A percentile compares a stretch with the other conserved stretches of the same genome.
Conservation (phyloP, 2,797 vertebrate genomes). For the Alfaro cultratus region DNA sequence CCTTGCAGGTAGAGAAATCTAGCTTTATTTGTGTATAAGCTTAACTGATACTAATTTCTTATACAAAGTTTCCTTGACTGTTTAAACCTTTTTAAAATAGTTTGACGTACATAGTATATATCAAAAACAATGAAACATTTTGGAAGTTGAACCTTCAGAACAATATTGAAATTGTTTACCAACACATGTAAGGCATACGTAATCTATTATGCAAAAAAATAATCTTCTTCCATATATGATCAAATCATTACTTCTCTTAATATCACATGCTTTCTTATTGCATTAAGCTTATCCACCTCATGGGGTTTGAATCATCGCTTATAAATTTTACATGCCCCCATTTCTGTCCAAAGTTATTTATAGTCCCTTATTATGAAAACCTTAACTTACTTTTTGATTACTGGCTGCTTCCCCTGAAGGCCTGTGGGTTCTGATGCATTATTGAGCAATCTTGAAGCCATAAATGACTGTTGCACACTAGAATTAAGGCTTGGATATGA, state of each 20-base stretch:
- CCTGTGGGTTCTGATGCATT: conserved; percentile 76
- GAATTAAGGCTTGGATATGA: conserved; percentile 53
- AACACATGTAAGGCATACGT: neutral
- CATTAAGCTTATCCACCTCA: conserved; percentile 52
- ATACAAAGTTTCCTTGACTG: conserved; percentile 1
- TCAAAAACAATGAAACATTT: neutral
- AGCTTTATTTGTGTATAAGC: conserved; percentile 12
- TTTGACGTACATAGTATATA: neutral
- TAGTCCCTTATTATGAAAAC: conserved; percentile 81
- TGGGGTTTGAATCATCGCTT: conserved; percentile 77
- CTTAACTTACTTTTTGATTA: conserved; percentile 82
- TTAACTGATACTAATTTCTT: conserved; percentile 26
- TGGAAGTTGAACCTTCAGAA: neutral
- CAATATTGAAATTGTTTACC: neutral
- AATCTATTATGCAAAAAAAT: neutral
- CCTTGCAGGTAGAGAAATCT: neutral
- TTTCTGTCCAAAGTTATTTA: conserved; percentile 81
- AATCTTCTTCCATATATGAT: conserved; percentile 33
- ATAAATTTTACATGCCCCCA: conserved; percentile 80
- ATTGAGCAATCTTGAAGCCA: conserved; percentile 74
- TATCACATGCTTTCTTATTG: conserved; percentile 46
- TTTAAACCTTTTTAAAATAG: conserved; percentile 20
- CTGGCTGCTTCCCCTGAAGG: conserved; percentile 67
- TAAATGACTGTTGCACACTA: conserved; percentile 69
- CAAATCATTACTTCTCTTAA: conserved; percentile 42